These are phyloP conservation scores for Corythaeola cristata DNA, from an alignment of 2,113 vertebrate genomes.

Conservation along the genomic window DNA sequence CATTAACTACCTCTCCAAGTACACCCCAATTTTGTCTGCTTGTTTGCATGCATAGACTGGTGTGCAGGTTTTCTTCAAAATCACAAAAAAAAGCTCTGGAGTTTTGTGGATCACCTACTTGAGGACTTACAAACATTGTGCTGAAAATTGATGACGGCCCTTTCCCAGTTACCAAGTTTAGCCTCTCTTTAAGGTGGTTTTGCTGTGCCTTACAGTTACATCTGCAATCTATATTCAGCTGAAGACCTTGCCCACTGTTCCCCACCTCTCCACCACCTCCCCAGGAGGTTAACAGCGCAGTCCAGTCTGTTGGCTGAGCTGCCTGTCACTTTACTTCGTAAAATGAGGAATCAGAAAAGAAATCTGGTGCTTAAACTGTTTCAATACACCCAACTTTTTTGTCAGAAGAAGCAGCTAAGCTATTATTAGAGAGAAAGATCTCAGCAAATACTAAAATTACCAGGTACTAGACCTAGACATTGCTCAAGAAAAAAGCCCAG, in stretches of 20 bases:
- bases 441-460: not conserved
- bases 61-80: not conserved
- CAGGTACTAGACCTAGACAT: not conserved
- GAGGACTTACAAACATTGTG: not conserved
- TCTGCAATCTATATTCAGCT: not conserved
- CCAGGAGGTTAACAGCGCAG: not conserved
- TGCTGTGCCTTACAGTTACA: not conserved
- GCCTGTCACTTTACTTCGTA: not conserved
- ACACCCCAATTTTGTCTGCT: not conserved
- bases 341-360: not conserved
- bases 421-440: not conserved
- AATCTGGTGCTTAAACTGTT: not conserved
- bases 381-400: not conserved
- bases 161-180: not conserved
- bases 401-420: not conserved
- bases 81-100: not conserved
- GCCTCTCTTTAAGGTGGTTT: not conserved
- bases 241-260: accelerated
- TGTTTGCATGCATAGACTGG: not conserved
- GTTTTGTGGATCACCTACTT: not conserved
- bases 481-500: not conserved
- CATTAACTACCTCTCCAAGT: not conserved
- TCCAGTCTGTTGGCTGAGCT: not conserved
- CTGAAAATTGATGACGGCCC: not conserved
- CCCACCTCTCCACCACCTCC: not conserved